Evolutionary conservation across 2,113 vertebrate species (phyloP).

Genomic region (Cariama cristata): DNA sequence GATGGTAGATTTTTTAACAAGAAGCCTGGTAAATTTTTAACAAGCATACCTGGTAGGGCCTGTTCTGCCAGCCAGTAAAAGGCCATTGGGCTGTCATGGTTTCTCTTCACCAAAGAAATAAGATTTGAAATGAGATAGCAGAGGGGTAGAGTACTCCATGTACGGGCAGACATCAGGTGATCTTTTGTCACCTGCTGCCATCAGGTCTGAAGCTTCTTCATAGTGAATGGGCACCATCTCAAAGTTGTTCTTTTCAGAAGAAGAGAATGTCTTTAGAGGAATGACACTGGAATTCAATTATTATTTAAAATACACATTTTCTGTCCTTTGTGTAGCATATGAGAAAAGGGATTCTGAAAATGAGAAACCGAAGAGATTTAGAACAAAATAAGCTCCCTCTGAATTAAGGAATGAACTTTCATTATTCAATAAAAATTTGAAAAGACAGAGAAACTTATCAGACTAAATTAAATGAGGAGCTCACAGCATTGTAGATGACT

Average conservation of each 20-base stretch:
- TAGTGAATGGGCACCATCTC: background rate
- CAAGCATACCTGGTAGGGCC: background rate
- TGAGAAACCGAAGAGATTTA: background rate
- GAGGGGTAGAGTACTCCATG: background rate
- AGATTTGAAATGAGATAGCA: background rate
- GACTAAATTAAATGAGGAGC: background rate
- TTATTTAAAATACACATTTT: background rate
- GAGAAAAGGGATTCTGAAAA: background rate
- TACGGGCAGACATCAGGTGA: background rate
- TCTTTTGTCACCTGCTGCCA: background rate
- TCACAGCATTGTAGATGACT: background rate
- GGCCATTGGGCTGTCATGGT: background rate
- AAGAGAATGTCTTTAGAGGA: background rate
- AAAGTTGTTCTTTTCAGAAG: background rate
- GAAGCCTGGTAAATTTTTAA: background rate
- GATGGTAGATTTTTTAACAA: background rate
- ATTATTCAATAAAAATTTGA: background rate
- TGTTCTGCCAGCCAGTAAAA: background rate
- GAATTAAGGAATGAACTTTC: background rate
- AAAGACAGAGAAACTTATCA: background rate
- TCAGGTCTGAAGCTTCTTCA: background rate
- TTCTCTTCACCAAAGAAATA: background rate
- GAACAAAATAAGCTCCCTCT: background rate
- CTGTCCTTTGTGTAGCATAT: background rate
- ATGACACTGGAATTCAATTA: background rate